phyloP scores from a whole-genome alignment of 2,113 vertebrate species.

The Malurus alboscapulatus region DNA sequence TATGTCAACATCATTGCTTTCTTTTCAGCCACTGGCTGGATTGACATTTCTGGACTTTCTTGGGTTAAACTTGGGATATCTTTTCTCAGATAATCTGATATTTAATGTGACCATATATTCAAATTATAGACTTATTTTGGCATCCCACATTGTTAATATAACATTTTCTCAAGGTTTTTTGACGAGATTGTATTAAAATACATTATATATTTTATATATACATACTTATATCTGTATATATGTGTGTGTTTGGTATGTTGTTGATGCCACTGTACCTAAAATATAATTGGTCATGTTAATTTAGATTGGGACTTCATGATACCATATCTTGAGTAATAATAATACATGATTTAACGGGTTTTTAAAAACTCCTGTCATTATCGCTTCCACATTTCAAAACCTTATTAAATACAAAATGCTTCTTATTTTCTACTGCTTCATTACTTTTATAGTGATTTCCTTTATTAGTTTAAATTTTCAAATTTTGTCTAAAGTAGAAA shows the following conservation, averaged over 20 bases:
- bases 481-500: neutral
- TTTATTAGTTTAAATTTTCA: neutral
- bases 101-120: neutral
- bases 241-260: neutral
- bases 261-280: neutral
- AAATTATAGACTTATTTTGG: neutral
- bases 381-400: neutral
- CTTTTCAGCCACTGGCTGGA: neutral
- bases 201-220: neutral
- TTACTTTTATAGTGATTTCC: neutral
- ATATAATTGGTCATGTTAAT: neutral
- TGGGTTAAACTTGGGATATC: neutral
- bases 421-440: neutral
- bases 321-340: neutral
- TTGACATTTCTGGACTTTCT: neutral
- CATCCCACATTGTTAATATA: neutral
- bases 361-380: neutral
- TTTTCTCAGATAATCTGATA: neutral
- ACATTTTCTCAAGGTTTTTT: neutral
- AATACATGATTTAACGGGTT: fast-evolving
- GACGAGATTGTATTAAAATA: neutral
- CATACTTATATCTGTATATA: neutral
- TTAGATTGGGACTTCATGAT: neutral
- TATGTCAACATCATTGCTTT: neutral
- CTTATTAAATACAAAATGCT: neutral